These are phyloP conservation scores for Rotaria sp. DNA, from an alignment of 2,888 invertebrate genomes.

Conservation along the genomic window DNA sequence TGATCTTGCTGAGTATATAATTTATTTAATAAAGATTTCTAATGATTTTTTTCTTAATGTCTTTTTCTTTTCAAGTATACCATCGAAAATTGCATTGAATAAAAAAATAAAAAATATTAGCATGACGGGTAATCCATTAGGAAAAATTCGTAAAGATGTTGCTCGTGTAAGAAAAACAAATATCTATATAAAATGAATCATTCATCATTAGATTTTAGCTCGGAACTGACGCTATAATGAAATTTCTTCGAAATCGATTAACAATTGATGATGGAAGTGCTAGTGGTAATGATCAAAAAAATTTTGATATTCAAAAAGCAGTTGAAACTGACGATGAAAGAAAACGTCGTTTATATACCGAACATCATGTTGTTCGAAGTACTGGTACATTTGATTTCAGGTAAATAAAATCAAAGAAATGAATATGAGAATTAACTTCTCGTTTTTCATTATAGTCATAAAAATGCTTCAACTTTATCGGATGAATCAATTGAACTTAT, in stretches of 20 bases:
- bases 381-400: conserved; percentile 23
- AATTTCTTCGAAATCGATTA: conserved; percentile 28
- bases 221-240: conserved; percentile 1
- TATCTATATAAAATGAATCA: not conserved
- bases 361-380: conserved; percentile 12
- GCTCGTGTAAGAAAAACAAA: not conserved
- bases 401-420: not conserved
- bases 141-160: conserved; percentile 24
- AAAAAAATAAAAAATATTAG: conserved; percentile 25
- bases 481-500: conserved; percentile 12
- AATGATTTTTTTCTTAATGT: not conserved
- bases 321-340: not conserved
- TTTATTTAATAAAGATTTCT: not conserved
- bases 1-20: conserved; percentile 58
- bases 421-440: not conserved
- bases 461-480: not conserved
- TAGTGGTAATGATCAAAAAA: not conserved
- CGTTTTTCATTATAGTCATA: not conserved
- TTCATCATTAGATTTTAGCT: not conserved
- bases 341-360: conserved; percentile 28
- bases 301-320: not conserved
- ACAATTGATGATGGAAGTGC: conserved; percentile 16
- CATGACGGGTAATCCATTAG: conserved; percentile 3
- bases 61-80: not conserved
- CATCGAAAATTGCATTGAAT: conserved; percentile 15